Evolutionary conservation across 2,888 invertebrate genomes (phyloP).

Genomic region (Unio pictorum): DNA sequence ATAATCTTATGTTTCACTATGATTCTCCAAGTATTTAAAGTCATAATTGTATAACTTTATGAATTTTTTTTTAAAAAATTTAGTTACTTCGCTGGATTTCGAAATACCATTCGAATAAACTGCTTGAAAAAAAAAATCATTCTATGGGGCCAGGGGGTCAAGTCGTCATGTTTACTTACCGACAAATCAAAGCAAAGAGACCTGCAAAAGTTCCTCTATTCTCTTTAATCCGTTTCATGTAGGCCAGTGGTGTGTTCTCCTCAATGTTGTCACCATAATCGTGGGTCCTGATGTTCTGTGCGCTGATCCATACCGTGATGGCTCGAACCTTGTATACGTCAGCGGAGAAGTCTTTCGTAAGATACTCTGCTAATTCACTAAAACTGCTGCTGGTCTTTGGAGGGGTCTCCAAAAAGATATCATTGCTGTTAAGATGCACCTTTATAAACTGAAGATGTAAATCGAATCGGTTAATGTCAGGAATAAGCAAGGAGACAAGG

Average conservation of each 20-base stretch:
- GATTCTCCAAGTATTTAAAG: too few relatives aligned
- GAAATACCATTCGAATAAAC: too few relatives aligned
- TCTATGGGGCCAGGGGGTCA: not conserved
- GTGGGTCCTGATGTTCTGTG: constrained; percentile 37
- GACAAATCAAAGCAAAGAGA: constrained; percentile 46
- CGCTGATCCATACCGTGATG: constrained; percentile 47
- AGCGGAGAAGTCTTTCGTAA: constrained; percentile 6
- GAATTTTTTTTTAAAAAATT: too few relatives aligned
- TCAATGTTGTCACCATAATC: constrained; percentile 33
- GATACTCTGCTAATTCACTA: constrained; percentile 16
- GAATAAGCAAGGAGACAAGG: not conserved
- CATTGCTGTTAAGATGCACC: not conserved
- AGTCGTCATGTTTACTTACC: constrained; percentile 29
- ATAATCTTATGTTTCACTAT: too few relatives aligned
- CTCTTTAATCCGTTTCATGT: constrained; percentile 48
- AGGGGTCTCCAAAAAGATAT: not conserved
- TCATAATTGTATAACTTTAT: too few relatives aligned
- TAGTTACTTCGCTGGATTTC: too few relatives aligned
- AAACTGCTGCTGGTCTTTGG: constrained; percentile 3
- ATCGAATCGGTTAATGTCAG: not conserved
- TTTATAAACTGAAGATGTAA: not conserved
- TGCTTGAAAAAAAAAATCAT: too few relatives aligned
- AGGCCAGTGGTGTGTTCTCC: constrained; percentile 36
- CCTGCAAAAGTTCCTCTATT: constrained; percentile 42
- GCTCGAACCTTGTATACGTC: constrained; percentile 42